Conservation (phyloP, 2,113 vertebrate species). For the Gymnobelideus leadbeateri region DNA sequence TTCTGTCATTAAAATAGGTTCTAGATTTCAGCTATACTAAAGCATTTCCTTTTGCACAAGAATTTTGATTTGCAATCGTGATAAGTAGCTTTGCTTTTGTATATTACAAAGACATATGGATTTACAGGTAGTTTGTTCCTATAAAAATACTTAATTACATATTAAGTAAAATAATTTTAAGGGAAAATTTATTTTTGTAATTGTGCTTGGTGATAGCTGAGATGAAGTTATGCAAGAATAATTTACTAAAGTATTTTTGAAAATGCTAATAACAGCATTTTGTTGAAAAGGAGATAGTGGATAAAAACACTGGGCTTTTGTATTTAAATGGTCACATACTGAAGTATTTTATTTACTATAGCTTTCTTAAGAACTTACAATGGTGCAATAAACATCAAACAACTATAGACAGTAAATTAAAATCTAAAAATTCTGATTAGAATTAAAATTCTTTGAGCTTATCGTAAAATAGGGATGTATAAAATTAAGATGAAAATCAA, state of each 20-base stretch:
- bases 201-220: neutral
- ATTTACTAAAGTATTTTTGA: conserved; percentile 41
- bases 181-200: neutral
- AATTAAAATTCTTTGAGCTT: conserved; percentile 49
- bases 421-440: conserved; percentile 41
- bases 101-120: conserved; percentile 36
- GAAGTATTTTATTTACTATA: neutral
- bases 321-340: conserved; percentile 47
- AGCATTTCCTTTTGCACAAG: conserved; percentile 49
- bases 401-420: neutral
- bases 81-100: conserved; percentile 42
- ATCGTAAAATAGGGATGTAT: neutral
- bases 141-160: neutral
- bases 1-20: conserved; percentile 62
- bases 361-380: conserved; percentile 43
- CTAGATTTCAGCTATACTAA: conserved; percentile 54
- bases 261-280: conserved; percentile 38
- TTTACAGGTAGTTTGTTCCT: neutral
- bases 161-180: conserved; percentile 31
- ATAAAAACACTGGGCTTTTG: conserved; percentile 6
- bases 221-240: neutral
- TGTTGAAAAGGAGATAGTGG: conserved; percentile 28
- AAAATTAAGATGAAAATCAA: conserved; percentile 36
- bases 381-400: neutral
- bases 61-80: conserved; percentile 49